Percentiles rank a stretch among this genome's conserved stretches.
Evolutionary conservation across 2,888 invertebrate species (phyloP).

Genomic region (Tenodera sinensis): DNA sequence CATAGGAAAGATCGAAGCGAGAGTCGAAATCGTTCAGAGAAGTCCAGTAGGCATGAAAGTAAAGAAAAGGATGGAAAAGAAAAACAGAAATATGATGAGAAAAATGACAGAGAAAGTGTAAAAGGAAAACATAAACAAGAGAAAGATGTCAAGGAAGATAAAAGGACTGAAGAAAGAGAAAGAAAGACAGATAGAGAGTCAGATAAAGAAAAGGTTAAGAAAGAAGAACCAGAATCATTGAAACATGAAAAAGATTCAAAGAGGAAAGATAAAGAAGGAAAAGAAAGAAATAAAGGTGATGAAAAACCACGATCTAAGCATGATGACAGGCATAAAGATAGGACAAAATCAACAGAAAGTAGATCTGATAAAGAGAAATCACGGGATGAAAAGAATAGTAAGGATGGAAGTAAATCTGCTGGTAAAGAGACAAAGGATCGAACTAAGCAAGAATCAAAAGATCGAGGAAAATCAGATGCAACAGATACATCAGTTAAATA

Average conservation of each 20-base stretch:
- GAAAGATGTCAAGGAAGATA: slow-evolving; percentile 46
- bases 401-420: slow-evolving; percentile 19
- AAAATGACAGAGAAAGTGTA: not conserved
- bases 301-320: slow-evolving; percentile 42
- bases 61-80: slow-evolving; percentile 22
- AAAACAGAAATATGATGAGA: slow-evolving; percentile 20
- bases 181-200: slow-evolving; percentile 13
- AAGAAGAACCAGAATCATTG: slow-evolving; percentile 31
- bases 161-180: slow-evolving; percentile 12
- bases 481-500: slow-evolving; percentile 36
- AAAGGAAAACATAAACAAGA: slow-evolving; percentile 5
- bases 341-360: slow-evolving; percentile 14
- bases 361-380: slow-evolving; percentile 28
- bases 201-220: slow-evolving; percentile 46
- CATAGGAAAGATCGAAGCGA: not conserved
- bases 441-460: not conserved
- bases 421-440: not conserved
- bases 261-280: slow-evolving; percentile 28
- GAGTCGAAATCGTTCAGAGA: not conserved
- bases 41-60: slow-evolving; percentile 7
- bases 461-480: slow-evolving; percentile 15
- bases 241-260: slow-evolving; percentile 34
- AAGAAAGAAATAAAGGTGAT: slow-evolving; percentile 27
- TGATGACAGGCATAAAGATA: slow-evolving; percentile 37
- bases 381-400: slow-evolving; percentile 20